Percentiles rank a stretch among this genome's conserved stretches.
Conservation (phyloP, 1,140 invertebrate genomes). For the Heliconius melpomene region DNA sequence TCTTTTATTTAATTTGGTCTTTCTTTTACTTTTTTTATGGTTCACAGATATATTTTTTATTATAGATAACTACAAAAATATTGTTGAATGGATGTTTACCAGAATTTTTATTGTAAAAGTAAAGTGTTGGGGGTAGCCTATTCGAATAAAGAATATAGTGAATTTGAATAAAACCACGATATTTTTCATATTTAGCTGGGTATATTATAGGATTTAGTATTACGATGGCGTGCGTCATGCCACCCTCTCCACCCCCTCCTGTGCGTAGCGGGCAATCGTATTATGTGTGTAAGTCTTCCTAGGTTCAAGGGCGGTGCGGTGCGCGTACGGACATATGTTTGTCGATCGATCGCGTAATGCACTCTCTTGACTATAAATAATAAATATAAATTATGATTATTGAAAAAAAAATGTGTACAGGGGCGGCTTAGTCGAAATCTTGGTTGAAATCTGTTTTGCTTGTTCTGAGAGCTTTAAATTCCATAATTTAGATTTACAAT, state of each 20-base stretch:
- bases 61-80: too few relatives aligned
- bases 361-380: not conserved
- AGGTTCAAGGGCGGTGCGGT: slow-evolving; percentile 55
- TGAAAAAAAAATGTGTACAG: not conserved
- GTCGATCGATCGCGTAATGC: slow-evolving; percentile 20
- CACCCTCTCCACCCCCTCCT: not conserved
- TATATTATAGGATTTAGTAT: slow-evolving; percentile 1
- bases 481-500: too few relatives aligned
- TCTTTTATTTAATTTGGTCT: too few relatives aligned
- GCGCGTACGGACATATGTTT: slow-evolving; percentile 24
- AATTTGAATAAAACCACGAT: not conserved
- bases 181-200: not conserved
- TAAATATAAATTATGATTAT: not conserved
- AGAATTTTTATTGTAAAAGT: too few relatives aligned
- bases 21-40: too few relatives aligned
- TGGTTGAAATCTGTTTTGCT: too few relatives aligned
- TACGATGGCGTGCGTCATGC: slow-evolving; percentile 13
- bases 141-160: too few relatives aligned
- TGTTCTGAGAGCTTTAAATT: too few relatives aligned
- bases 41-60: too few relatives aligned
- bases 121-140: too few relatives aligned
- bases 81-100: too few relatives aligned
- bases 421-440: too few relatives aligned
- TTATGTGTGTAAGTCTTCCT: slow-evolving; percentile 61
- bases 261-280: slow-evolving; percentile 44